Evolutionary conservation across 2,797 vertebrate species (phyloP).

Genomic region (Sparidentex hasta): DNA sequence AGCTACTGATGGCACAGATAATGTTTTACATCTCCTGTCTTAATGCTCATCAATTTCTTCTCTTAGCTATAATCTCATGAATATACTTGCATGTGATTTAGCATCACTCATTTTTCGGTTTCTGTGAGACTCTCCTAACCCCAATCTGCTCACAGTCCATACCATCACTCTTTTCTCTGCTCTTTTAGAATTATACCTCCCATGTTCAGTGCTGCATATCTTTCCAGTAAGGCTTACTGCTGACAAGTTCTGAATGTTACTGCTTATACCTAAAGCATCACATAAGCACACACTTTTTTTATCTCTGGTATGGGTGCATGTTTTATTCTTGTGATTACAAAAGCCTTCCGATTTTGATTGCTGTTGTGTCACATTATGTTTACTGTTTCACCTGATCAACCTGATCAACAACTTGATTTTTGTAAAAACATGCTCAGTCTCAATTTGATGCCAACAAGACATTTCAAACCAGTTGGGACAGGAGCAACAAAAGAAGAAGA

Average conservation of each 20-base stretch:
- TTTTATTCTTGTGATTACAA: conserved; percentile 13
- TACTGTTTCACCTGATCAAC: too few species aligned
- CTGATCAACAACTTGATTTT: too few species aligned
- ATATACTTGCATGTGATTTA: conserved; percentile 23
- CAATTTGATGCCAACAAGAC: too few species aligned
- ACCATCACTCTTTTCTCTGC: neutral
- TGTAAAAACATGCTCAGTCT: too few species aligned
- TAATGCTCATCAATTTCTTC: conserved; percentile 42
- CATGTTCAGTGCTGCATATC: conserved; percentile 9
- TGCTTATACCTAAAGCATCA: conserved; percentile 3
- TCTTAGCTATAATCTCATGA: conserved; percentile 23
- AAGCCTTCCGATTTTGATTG: conserved; percentile 1
- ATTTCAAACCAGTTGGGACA: too few species aligned
- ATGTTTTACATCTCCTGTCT: conserved; percentile 49
- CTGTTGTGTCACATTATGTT: conserved; percentile 3
- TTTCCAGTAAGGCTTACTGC: conserved; percentile 12
- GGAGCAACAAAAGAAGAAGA: too few species aligned
- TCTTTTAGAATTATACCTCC: neutral
- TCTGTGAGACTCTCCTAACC: neutral
- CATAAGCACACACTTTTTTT: conserved; percentile 3
- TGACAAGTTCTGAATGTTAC: conserved; percentile 32
- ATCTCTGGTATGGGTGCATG: conserved; percentile 1
- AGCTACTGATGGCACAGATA: conserved; percentile 47
- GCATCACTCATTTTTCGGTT: conserved; percentile 25
- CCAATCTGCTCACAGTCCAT: conserved; percentile 8